These are phyloP conservation scores for Pteruthius melanotis DNA, from an alignment of 2,113 vertebrate species.

Conservation along the genomic window DNA sequence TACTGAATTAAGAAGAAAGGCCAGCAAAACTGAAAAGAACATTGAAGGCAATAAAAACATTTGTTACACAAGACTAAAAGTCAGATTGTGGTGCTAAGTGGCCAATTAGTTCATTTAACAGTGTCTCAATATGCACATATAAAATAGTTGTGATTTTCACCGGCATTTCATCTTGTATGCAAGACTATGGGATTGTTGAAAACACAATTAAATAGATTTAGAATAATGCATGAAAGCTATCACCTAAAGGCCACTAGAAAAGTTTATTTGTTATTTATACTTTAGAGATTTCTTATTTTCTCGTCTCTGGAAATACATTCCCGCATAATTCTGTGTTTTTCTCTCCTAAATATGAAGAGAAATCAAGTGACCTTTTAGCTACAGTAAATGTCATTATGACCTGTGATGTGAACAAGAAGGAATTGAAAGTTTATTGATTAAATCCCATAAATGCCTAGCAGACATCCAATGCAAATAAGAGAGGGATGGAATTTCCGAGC, in stretches of 20 bases:
- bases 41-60: not conserved
- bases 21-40: not conserved
- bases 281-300: not conserved
- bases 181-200: not conserved
- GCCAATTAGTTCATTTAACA: not conserved
- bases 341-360: not conserved
- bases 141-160: not conserved
- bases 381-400: conserved; percentile 44
- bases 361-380: conserved; percentile 35
- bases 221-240: not conserved
- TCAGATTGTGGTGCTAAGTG: not conserved
- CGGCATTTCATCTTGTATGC: not conserved
- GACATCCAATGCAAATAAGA: not conserved
- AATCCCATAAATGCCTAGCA: not conserved
- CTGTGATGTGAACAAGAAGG: not conserved
- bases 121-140: not conserved
- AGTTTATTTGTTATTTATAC: conserved; percentile 15
- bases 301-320: not conserved
- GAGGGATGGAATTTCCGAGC: not conserved
- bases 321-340: not conserved
- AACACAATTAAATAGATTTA: not conserved
- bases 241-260: not conserved
- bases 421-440: not conserved
- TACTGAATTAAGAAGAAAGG: not conserved
- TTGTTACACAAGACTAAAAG: not conserved